Evolutionary conservation across 2,888 invertebrate species (phyloP).

Genomic region (Byasa hedistus): DNA sequence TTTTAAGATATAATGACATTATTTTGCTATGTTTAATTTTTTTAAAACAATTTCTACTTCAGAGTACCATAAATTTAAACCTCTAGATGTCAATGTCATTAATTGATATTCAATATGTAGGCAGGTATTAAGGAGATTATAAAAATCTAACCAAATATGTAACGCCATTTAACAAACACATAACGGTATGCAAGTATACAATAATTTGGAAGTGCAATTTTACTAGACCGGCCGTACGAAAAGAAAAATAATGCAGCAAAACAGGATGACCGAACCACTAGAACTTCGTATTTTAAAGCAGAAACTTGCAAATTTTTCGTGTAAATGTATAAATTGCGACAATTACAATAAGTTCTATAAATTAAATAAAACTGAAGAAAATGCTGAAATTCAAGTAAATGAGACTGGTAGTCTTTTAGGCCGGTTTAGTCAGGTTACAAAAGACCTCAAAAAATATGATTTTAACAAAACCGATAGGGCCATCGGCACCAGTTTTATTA

Average conservation of each 20-base stretch:
- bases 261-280: conserved; percentile 41
- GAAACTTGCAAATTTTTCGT: conserved; percentile 50
- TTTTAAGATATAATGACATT: neutral
- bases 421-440: conserved; percentile 35
- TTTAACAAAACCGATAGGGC: conserved; percentile 20
- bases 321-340: conserved; percentile 47
- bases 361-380: conserved; percentile 30
- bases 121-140: neutral
- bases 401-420: conserved; percentile 29
- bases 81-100: conserved; percentile 10
- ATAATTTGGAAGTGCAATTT: conserved; percentile 6
- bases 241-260: conserved; percentile 32
- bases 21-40: neutral
- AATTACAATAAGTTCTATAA: conserved; percentile 23
- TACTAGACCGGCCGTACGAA: conserved; percentile 9
- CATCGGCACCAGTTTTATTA: conserved; percentile 26
- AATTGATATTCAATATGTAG: conserved; percentile 1
- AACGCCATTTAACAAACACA: neutral
- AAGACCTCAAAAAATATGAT: conserved; percentile 10
- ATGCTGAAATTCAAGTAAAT: conserved; percentile 42
- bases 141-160: conserved; percentile 10
- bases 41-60: neutral
- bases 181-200: neutral
- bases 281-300: conserved; percentile 53
- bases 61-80: conserved; percentile 6